phyloP scores from a whole-genome alignment of 2,888 invertebrate genomes.

The Temnothorax rugatulus region DNA sequence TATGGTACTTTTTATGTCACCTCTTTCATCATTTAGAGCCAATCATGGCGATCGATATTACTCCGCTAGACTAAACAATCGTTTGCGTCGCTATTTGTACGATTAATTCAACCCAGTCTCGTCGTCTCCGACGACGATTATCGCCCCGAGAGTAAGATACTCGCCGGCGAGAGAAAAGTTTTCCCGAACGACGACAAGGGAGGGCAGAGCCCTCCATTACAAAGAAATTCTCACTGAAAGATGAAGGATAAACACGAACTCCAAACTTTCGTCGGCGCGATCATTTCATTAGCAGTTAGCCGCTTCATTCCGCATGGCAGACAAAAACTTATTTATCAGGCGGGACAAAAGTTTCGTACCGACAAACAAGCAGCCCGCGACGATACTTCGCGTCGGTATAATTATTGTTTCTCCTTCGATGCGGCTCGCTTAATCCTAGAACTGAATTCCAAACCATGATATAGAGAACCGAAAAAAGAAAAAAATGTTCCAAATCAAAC shows the following conservation, averaged over 20 bases:
- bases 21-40: constrained; percentile 4
- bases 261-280: constrained; percentile 49
- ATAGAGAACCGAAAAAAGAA: not conserved
- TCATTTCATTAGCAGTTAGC: constrained; percentile 70
- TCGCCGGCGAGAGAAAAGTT: constrained; percentile 36
- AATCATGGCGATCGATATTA: not conserved
- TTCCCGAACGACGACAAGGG: constrained; percentile 16
- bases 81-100: constrained; percentile 6
- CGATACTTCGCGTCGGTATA: constrained; percentile 47
- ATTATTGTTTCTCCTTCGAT: constrained; percentile 59
- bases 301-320: constrained; percentile 35
- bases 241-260: constrained; percentile 70
- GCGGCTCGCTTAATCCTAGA: constrained; percentile 31
- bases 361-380: constrained; percentile 59
- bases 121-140: constrained; percentile 7
- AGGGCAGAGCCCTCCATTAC: constrained; percentile 40
- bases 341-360: constrained; percentile 45
- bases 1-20: not conserved
- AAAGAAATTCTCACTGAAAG: constrained; percentile 61
- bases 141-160: constrained; percentile 19
- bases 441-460: not conserved
- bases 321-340: constrained; percentile 67
- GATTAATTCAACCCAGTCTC: constrained; percentile 37
- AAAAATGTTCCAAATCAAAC: not conserved
- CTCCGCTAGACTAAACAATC: not conserved